A percentile compares a stretch with the other conserved stretches of the same genome.
phyloP scores from a whole-genome alignment of 2,113 vertebrate genomes.

The Pangasianodon gigas region DNA sequence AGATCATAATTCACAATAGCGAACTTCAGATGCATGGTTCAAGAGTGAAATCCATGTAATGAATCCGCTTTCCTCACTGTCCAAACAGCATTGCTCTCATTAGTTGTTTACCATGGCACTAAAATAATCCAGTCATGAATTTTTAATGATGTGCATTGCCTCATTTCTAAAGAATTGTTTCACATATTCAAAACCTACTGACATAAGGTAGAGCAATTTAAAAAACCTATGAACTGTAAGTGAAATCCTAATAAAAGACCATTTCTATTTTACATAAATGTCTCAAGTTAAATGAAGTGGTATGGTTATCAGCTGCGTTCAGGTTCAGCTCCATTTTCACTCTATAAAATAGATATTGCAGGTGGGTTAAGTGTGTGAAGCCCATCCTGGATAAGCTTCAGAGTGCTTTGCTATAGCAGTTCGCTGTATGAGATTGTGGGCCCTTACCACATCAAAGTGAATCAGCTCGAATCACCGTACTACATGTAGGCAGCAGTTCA shows the following conservation, averaged over 20 bases:
- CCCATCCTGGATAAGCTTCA: slow-evolving; percentile 6
- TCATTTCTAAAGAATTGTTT: neutral
- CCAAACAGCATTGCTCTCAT: neutral
- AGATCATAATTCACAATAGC: neutral
- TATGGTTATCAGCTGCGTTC: neutral
- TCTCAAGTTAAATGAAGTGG: neutral
- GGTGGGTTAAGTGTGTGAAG: neutral
- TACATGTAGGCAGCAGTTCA: slow-evolving; percentile 70
- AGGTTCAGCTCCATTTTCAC: neutral
- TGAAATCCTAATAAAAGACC: neutral
- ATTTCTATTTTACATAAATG: neutral
- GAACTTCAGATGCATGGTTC: neutral
- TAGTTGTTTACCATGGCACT: neutral
- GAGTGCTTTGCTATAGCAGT: slow-evolving; percentile 21
- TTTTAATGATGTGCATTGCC: neutral
- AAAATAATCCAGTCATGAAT: neutral
- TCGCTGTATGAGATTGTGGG: slow-evolving; percentile 41
- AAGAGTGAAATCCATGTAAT: neutral
- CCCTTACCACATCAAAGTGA: slow-evolving; percentile 64
- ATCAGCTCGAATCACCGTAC: slow-evolving; percentile 67
- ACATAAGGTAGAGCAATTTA: neutral
- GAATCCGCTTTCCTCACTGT: neutral
- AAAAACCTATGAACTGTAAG: neutral
- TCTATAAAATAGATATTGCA: neutral
- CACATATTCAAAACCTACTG: neutral